These are phyloP conservation scores for Phocides pigmalion DNA, from an alignment of 1,140 invertebrate species.

Conservation along the genomic window DNA sequence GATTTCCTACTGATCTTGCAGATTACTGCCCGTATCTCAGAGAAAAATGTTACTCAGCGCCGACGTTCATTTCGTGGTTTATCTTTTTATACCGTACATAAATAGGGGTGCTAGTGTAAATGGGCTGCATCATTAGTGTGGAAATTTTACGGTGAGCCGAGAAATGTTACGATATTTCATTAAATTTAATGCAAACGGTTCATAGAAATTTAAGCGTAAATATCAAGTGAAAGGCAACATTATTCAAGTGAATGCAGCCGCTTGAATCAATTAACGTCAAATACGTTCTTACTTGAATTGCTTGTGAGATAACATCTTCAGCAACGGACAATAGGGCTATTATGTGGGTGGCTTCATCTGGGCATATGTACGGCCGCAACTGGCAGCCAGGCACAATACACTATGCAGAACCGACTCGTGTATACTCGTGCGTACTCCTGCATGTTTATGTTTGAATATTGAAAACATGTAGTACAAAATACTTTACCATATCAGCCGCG, in stretches of 20 bases:
- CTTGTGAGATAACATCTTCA: constrained; percentile 64
- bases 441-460: no score
- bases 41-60: constrained; percentile 61
- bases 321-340: constrained; percentile 61
- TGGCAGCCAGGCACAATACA: not conserved
- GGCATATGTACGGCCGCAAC: constrained; percentile 8
- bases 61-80: constrained; percentile 58
- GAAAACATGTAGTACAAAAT: no score
- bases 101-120: constrained; percentile 40
- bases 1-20: constrained; percentile 73
- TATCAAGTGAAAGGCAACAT: constrained; percentile 20
- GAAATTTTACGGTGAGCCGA: constrained; percentile 27
- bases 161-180: constrained; percentile 40
- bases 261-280: constrained; percentile 63
- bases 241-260: constrained; percentile 43
- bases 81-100: constrained; percentile 56
- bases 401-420: not conserved
- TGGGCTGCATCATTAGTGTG: constrained; percentile 36
- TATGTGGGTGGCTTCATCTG: constrained; percentile 62
- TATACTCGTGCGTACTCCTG: not conserved
- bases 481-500: no score
- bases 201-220: constrained; percentile 11
- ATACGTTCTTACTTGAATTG: constrained; percentile 52
- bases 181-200: constrained; percentile 29
- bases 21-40: constrained; percentile 64